Base-by-base conservation (phyloP, 2,888 invertebrate species). In the Eilema griseolum region DNA sequence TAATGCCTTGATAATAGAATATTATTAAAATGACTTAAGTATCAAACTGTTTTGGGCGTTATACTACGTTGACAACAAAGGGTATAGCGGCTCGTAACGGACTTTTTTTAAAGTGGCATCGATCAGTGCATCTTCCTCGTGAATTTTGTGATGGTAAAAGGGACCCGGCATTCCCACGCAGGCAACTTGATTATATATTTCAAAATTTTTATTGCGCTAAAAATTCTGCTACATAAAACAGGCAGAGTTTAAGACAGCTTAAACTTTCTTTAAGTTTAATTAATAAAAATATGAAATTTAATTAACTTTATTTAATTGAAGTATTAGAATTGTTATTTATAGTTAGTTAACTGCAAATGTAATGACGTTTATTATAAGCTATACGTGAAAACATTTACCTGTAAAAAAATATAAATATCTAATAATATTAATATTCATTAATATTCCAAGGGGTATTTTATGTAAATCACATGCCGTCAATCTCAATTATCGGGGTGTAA, bases 51-150 rank as follows among this genome's bases (percentile, higher is more conserved):
- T 3, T 68, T 7, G 23, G 5, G 52, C 76, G 57, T 41, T 24
- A 74, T 88, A 76, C 78, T 73, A 75, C 71, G 77, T 77, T 84
- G 83, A 89, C 86, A 90, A 94, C 93, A 95, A 95, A 90, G 87
- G 91, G 81, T 73, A 87, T 91, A 92, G 92, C 90, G 92, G 90
- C 85, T 85, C 89, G 89, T 94, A 95, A 95, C 95, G 95, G 94
- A 92, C 90, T 91, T 93, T 94, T 92, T 89, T 83, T 73, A 78
- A 66, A 80, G 79, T 78, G 80, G 87, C 83, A 89, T 90, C 89
- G 88, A 91, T 91, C 91, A 87, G 88, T 86, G 88, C 90, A 88
- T 89, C 89, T 92, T 92, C 89, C 88, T 89, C 80, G 85, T 88
- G 79, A 83, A 81, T 87, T 88, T 88, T 89, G 86, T 89, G 81